Evolutionary conservation across 1,140 invertebrate genomes (phyloP).

Genomic region (Trichomalopsis sarcophagae): DNA sequence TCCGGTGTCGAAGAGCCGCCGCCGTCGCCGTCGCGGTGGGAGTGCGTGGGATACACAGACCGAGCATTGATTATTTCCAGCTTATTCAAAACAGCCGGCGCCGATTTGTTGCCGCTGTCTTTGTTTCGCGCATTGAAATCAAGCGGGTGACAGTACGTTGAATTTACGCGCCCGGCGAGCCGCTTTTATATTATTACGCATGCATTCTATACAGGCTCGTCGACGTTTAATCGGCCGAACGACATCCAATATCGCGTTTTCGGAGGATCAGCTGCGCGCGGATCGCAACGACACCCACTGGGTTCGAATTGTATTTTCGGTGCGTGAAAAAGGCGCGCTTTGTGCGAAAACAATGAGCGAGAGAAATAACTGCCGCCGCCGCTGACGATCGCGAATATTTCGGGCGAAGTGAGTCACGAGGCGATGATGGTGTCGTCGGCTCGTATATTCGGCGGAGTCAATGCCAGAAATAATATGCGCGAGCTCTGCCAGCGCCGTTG

Average conservation of each 20-base stretch:
- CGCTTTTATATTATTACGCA: too few species aligned
- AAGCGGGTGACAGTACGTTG: background rate
- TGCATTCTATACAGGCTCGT: background rate
- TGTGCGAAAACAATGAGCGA: conserved; percentile 31
- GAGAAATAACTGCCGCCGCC: conserved; percentile 41
- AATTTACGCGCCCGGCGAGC: background rate
- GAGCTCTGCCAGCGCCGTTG: conserved; percentile 23
- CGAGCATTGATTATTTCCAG: conserved; percentile 30
- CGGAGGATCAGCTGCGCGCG: background rate
- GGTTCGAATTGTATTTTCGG: conserved; percentile 32
- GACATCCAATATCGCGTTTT: background rate
- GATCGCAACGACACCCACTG: background rate
- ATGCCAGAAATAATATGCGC: conserved; percentile 72
- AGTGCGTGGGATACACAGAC: background rate
- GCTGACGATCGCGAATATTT: conserved; percentile 65
- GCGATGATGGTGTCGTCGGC: conserved; percentile 61
- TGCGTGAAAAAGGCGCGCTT: conserved; percentile 18
- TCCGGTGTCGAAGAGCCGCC: conserved; percentile 7
- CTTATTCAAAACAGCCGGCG: conserved; percentile 33
- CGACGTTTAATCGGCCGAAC: background rate
- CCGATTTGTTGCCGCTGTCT: background rate
- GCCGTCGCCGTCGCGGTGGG: background rate
- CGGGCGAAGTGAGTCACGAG: conserved; percentile 65
- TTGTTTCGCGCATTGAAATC: conserved; percentile 20
- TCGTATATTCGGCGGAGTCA: conserved; percentile 64